A percentile compares a stretch with the other conserved stretches of the same genome.
Conservation (phyloP, 2,888 invertebrate species). For the Nasonovia ribisnigri region DNA sequence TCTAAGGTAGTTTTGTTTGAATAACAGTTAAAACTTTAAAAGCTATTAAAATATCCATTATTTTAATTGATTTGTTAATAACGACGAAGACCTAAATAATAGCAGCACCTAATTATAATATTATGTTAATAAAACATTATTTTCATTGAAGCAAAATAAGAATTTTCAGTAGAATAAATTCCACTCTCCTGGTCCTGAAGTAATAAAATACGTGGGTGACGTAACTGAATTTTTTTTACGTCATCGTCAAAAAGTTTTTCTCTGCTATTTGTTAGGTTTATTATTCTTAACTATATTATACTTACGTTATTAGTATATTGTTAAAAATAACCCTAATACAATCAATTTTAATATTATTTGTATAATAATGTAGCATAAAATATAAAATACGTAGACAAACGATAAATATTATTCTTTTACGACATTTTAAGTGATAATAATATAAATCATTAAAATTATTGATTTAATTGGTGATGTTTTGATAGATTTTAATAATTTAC, state of each 20-base stretch:
- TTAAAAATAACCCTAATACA: neutral
- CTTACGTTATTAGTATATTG: neutral
- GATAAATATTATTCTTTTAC: neutral
- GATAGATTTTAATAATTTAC: neutral
- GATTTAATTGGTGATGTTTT: neutral
- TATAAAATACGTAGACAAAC: neutral
- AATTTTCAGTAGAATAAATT: no score
- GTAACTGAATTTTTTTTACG: no score
- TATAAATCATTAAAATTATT: neutral
- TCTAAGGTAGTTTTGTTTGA: no score
- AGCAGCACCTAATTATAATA: no score
- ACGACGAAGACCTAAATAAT: no score
- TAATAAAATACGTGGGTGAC: no score
- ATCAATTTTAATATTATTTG: neutral
- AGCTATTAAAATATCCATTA: no score
- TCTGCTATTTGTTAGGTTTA: neutral
- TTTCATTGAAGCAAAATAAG: no score
- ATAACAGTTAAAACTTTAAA: no score
- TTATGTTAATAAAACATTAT: no score
- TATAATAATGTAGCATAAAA: neutral
- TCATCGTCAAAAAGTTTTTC: neutral
- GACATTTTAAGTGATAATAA: neutral
- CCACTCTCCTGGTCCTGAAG: no score
- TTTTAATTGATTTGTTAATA: no score
- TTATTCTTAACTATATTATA: neutral